A percentile compares a stretch with the other conserved stretches of the same genome.
These are phyloP conservation scores for Sisor rabdophorus DNA, from an alignment of 2,113 vertebrate species.

Conservation along the genomic window DNA sequence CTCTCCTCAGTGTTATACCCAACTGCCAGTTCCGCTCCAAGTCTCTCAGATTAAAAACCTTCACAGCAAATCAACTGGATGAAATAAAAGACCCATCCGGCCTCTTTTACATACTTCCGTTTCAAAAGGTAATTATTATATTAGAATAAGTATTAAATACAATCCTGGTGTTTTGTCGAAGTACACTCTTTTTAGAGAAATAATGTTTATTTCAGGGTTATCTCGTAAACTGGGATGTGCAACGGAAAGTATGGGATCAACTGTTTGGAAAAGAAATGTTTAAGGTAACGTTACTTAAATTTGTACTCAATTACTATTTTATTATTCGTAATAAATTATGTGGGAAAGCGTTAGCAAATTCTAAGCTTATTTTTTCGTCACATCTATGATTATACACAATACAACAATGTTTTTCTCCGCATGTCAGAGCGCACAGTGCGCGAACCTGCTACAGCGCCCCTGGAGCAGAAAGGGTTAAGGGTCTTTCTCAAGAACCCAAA, in stretches of 20 bases:
- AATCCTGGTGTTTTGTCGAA: too few relatives aligned
- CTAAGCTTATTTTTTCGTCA: too few relatives aligned
- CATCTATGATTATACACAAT: too few relatives aligned
- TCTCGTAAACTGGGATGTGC: slow-evolving; percentile 98
- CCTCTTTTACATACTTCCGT: slow-evolving; percentile 95
- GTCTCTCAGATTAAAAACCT: slow-evolving; percentile 93
- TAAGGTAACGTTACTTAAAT: slow-evolving; percentile 71
- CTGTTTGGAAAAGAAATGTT: slow-evolving; percentile 99
- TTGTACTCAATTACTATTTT: not conserved
- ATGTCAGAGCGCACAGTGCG: too few relatives aligned
- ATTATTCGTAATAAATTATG: too few relatives aligned
- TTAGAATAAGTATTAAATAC: not conserved
- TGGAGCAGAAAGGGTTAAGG: too few relatives aligned
- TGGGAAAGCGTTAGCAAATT: too few relatives aligned
- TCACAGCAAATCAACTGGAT: slow-evolving; percentile 94
- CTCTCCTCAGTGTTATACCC: slow-evolving; percentile 81
- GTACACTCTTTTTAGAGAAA: not conserved
- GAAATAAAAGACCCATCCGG: slow-evolving; percentile 98
- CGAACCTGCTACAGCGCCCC: too few relatives aligned
- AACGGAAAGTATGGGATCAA: slow-evolving; percentile 98
- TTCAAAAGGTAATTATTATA: slow-evolving; percentile 82
- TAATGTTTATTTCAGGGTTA: slow-evolving; percentile 72
- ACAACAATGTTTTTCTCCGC: too few relatives aligned
- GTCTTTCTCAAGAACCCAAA: too few relatives aligned
- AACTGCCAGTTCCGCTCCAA: slow-evolving; percentile 98